Evolutionary conservation across 2,888 invertebrate species (phyloP), one percentile per base, ranked within the genome.

Genomic region (Andrena camellia): DNA sequence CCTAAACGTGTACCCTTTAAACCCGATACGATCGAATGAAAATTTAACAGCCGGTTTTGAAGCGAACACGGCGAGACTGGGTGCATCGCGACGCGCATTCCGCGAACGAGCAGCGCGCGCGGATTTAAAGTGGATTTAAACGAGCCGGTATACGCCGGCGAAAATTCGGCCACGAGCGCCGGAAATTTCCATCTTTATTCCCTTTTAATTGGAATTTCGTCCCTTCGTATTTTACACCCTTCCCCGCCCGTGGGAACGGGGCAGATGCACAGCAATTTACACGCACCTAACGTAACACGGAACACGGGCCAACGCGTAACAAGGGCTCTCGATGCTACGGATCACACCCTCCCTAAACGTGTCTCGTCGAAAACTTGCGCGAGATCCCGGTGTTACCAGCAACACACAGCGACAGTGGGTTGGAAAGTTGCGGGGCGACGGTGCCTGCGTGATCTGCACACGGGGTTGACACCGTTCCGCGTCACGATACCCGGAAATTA

Each of bases 141-240:
- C 62, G 52, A 20, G 50, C 23, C 62, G 26, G 26, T 26, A 20
- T 67, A 57, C 4, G 4, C 7, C 5, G 5, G 3, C 20, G 48
- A 70, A 70, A 70, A 48, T 48, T 70, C 70, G n/a, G 0, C 26
- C n/a, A 5, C 6, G 7, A n/a, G 20, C 8, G 20, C 8, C 5
- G 13, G 23, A 42, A 48, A 79, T 78, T 78, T 52, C 69, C 69
- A 78, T 70, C 79, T 78, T 78, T 78, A 79, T 78, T 59, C 59
- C 23, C 50, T 66, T 79, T 79, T 70, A 78, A 79, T 78, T 66
- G 78, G 69, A 70, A 60, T 17, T 69, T n/a, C 50, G 50, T n/a
- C 31, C 20, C 8, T 50, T 57, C 68, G 75, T 33, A 59, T 64
- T 52, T 59, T 48, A 26, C 35, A 20, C 8, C 29, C 23, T 6